phyloP scores from a whole-genome alignment of 2,113 vertebrate species.

The Electrona antarctica region DNA sequence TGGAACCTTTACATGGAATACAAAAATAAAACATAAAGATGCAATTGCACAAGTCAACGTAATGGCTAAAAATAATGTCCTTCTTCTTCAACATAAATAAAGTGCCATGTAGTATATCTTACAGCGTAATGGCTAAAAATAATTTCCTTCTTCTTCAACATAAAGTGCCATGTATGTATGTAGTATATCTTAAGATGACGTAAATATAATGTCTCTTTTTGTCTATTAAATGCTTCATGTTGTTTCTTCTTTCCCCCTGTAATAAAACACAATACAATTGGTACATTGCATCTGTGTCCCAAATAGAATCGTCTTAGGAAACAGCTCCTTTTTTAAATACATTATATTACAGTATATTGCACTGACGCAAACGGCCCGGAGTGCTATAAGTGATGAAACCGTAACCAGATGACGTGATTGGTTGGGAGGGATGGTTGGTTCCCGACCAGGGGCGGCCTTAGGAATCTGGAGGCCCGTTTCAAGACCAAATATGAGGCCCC shows the following conservation, averaged over 20 bases:
- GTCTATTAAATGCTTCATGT: slow-evolving; percentile 4
- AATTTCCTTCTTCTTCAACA: slow-evolving; percentile 5
- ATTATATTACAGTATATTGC: too few relatives aligned
- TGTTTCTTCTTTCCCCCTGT: slow-evolving; percentile 3
- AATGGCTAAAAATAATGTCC: slow-evolving; percentile 22
- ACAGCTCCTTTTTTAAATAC: too few relatives aligned
- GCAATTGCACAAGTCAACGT: slow-evolving; percentile 1
- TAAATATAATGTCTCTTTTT: neutral
- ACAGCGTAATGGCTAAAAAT: slow-evolving; percentile 22
- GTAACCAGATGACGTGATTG: too few relatives aligned
- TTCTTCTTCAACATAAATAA: slow-evolving; percentile 43
- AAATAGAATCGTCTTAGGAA: slow-evolving; percentile 12
- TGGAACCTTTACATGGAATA: too few relatives aligned
- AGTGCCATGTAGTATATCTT: slow-evolving; percentile 56
- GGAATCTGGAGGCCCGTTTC: too few relatives aligned
- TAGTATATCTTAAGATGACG: slow-evolving; percentile 15
- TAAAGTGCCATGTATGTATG: slow-evolving; percentile 73
- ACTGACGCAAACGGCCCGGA: too few relatives aligned
- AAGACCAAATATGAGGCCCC: too few relatives aligned
- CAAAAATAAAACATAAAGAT: neutral
- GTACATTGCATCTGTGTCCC: slow-evolving; percentile 16
- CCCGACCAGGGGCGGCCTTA: too few relatives aligned
- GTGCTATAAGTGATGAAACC: too few relatives aligned
- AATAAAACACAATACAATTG: slow-evolving; percentile 12
- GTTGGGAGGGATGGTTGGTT: too few relatives aligned